Percentiles rank a stretch among this genome's conserved stretches.
These are phyloP conservation scores for Scomber japonicus DNA, from an alignment of 2,113 vertebrate genomes.

Conservation along the genomic window DNA sequence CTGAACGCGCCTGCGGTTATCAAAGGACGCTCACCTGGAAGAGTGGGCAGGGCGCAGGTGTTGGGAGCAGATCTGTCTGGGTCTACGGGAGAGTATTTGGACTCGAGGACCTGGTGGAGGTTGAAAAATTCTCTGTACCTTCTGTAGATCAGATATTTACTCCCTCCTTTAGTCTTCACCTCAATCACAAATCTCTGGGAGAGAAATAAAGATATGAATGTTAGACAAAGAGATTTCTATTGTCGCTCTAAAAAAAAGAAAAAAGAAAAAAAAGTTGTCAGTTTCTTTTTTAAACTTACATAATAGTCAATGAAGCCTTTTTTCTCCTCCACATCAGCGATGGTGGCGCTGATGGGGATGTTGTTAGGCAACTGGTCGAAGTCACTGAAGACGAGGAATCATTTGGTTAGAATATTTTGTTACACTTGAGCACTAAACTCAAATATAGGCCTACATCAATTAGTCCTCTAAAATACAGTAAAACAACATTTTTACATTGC, in stretches of 20 bases:
- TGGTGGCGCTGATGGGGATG: slow-evolving; percentile 90
- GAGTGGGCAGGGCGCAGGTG: slow-evolving; percentile 86
- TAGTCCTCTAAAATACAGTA: too few species aligned
- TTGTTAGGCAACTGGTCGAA: slow-evolving; percentile 95
- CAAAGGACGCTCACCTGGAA: slow-evolving; percentile 88
- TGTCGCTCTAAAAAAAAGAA: too few species aligned
- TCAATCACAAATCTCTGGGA: slow-evolving; percentile 93
- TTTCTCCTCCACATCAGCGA: slow-evolving; percentile 94
- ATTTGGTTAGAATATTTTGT: not conserved
- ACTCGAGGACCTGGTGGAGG: slow-evolving; percentile 90
- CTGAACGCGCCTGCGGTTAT: not conserved
- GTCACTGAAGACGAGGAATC: slow-evolving; percentile 79
- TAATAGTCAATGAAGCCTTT: slow-evolving; percentile 93
- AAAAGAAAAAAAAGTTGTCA: too few species aligned
- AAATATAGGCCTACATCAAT: too few species aligned
- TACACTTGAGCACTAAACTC: not conserved
- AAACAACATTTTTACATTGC: too few species aligned
- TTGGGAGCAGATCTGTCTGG: slow-evolving; percentile 69
- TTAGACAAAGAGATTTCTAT: not conserved
- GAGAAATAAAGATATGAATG: not conserved
- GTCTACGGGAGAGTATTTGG: slow-evolving; percentile 86
- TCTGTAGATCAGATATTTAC: slow-evolving; percentile 95
- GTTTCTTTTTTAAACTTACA: slow-evolving; percentile 82
- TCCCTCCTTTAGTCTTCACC: slow-evolving; percentile 93
- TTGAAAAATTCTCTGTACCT: slow-evolving; percentile 91